Evolutionary conservation across 2,888 invertebrate species (phyloP), one percentile per base, ranked within the genome.

Genomic region (Sphinx pinastri): DNA sequence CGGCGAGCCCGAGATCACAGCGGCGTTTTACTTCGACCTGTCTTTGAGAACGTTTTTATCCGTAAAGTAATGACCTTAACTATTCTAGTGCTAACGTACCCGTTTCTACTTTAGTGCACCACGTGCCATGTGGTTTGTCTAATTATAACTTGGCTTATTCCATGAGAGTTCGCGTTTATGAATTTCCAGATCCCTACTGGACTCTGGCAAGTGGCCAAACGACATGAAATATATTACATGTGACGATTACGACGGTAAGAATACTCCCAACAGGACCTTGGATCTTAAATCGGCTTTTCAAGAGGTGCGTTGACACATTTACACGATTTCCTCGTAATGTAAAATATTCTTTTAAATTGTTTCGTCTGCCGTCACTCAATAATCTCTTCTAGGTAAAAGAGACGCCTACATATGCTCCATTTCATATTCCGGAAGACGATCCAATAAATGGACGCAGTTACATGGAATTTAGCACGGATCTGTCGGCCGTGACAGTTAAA

Each of bases 11-110:
- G 96, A 97, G 89, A 96, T 98, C 73, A 95, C 96, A 58, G 96
- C 97, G 0, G 97, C 97, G 7, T 98, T 98, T 89, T 98, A 98
- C 90, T 98, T 98, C 88, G 98, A 99, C 89, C 89, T 98, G 74
- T 95, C 97, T 38, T 87, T 97, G 71, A 94, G 96, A 76, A 95
- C 97, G 5, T 96, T 97, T 81, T 88, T 97, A 77, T 95, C 97
- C 10, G 93, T 97, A 75, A 97, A 96, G 97, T 97, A 95, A 94
- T 94, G 79, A 88, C 84, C 84, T 89, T 86, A 84, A 77, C 81
- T 85, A 84, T 84, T 84, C 79, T 81, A 80, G 82, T 81, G 77
- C 81, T 84, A 79, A 77, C 80, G 84, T 79, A 84, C 81, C 76
- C 80, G 78, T 84, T 84, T 82, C 84, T 82, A 81, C 76, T 81